Evolutionary conservation across 2,113 vertebrate genomes (phyloP).

Genomic region (Callocephalon fimbriatum): DNA sequence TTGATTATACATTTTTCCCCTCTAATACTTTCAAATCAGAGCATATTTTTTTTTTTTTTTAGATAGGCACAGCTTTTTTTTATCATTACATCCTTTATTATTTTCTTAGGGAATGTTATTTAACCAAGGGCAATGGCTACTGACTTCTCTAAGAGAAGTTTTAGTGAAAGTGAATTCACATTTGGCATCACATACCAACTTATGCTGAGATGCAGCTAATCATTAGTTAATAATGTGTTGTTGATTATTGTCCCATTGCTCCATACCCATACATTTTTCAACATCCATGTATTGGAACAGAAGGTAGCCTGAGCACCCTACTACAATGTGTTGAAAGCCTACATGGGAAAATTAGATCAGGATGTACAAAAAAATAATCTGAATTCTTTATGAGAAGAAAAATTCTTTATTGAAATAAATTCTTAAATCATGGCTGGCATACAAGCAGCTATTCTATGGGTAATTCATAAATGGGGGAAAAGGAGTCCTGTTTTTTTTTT

Average conservation of each 20-base stretch:
- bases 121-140: not conserved
- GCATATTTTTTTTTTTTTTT: not conserved
- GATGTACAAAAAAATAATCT: not conserved
- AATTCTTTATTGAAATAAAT: not conserved
- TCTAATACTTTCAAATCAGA: not conserved
- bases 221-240: not conserved
- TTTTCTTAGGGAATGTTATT: not conserved
- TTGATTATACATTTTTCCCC: not conserved
- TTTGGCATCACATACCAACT: not conserved
- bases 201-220: not conserved
- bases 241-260: not conserved
- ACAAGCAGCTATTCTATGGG: not conserved
- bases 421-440: not conserved
- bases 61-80: not conserved
- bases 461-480: not conserved
- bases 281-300: not conserved
- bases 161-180: not conserved
- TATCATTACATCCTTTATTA: rapidly evolving
- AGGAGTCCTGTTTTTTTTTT: not conserved
- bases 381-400: not conserved
- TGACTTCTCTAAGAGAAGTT: not conserved
- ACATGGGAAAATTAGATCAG: not conserved
- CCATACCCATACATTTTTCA: not conserved
- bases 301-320: not conserved
- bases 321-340: not conserved